phyloP scores from a whole-genome alignment of 2,888 invertebrate genomes.

The Sarcophaga caerulescens region DNA sequence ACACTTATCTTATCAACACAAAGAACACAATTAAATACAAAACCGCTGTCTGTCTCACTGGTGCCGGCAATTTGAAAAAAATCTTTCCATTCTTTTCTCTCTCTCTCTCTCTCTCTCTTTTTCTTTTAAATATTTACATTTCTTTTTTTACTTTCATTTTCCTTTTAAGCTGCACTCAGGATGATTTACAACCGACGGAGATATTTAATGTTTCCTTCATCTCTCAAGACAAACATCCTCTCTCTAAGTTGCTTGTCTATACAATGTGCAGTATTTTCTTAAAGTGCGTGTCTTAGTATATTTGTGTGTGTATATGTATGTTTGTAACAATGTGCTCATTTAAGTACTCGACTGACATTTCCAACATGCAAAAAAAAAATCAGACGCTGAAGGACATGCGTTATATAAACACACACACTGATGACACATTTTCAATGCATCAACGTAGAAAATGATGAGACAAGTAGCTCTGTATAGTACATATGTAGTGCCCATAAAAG shows the following conservation, averaged over 20 bases:
- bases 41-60: no score
- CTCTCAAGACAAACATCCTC: background rate
- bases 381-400: slow-evolving; percentile 42
- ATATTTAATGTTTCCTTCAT: background rate
- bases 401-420: slow-evolving; percentile 26
- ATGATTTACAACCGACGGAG: slow-evolving; percentile 34
- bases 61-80: no score
- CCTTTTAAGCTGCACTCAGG: slow-evolving; percentile 17
- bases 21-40: no score
- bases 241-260: slow-evolving; percentile 10
- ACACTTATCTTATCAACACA: no score
- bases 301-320: background rate
- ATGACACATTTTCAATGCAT: slow-evolving; percentile 8
- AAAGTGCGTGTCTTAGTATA: background rate
- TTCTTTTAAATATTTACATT: no score
- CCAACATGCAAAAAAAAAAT: slow-evolving; percentile 34
- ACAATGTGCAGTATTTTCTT: background rate
- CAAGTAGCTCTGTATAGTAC: background rate
- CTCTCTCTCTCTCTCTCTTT: no score
- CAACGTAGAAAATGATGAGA: background rate
- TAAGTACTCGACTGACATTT: slow-evolving; percentile 53
- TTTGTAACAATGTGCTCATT: background rate
- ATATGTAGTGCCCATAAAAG: background rate
- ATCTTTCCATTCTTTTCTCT: no score
- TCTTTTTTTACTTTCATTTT: background rate